phyloP scores from a whole-genome alignment of 2,797 vertebrate genomes.

The Gambelia wislizenii region DNA sequence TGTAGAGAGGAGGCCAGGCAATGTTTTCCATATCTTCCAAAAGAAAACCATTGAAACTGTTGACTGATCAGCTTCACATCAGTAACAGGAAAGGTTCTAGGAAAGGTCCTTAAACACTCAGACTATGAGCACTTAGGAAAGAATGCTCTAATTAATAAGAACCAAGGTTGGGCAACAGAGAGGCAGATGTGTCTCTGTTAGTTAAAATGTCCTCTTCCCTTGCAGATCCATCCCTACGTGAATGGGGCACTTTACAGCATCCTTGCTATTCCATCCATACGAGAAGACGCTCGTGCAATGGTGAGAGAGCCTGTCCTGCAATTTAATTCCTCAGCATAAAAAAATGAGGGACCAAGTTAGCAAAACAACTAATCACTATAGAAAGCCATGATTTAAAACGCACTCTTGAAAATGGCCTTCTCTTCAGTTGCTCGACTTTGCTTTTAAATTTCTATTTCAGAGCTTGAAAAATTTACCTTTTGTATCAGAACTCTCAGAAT shows the following conservation, averaged over 20 bases:
- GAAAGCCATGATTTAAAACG: neutral
- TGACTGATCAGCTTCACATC: too few relatives aligned
- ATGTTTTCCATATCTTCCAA: too few relatives aligned
- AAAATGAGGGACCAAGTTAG: neutral
- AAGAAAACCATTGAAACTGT: too few relatives aligned
- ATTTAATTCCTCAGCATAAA: neutral
- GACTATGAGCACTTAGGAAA: too few relatives aligned
- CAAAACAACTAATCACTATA: too few relatives aligned
- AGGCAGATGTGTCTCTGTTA: too few relatives aligned
- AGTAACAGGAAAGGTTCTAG: too few relatives aligned
- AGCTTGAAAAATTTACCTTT: too few relatives aligned
- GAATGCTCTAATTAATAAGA: too few relatives aligned
- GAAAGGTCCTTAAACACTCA: too few relatives aligned
- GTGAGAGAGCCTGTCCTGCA: slow-evolving; percentile 78
- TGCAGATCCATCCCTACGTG: slow-evolving; percentile 92
- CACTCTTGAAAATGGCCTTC: neutral
- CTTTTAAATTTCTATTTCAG: neutral
- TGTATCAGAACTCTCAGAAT: too few relatives aligned
- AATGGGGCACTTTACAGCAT: slow-evolving; percentile 96
- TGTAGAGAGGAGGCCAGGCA: too few relatives aligned
- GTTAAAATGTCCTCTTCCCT: slow-evolving; percentile 20
- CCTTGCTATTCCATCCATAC: slow-evolving; percentile 87
- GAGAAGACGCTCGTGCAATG: slow-evolving; percentile 95
- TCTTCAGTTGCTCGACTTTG: neutral
- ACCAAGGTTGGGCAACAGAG: neutral